Base-by-base conservation (phyloP, 92 coral and sea anemone species). In the Zoanthus sociatus region DNA sequence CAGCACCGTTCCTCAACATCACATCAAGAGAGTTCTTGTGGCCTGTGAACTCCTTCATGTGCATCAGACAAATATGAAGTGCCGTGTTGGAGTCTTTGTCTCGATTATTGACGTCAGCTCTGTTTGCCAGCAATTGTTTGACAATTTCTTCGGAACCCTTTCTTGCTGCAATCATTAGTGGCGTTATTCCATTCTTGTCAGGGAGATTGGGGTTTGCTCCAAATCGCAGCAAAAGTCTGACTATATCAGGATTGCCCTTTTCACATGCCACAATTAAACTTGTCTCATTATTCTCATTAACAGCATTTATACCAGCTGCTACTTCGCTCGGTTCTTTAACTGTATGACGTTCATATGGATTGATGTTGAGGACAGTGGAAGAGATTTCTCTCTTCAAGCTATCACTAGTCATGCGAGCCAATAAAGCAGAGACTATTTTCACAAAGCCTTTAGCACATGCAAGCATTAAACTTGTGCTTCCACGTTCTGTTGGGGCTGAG, bases 401-500 rank as follows among this genome's bases (percentile, higher is more conserved):
- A 11, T 90, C 84, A 82, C 88, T 89, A 21, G 83, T 21, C 87
- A 93, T 90, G 83, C 90, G 90, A 10, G 90, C 54, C 44, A 93
- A 91, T 1, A 93, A 78, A 15, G 96, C 93, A 5, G 87, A 92
- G 42, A 92, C 96, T 20, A 93, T 91, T 67, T 94, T 87, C 21
- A 93, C 90, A 76, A 86, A 92, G 3, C 96, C 96, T 83, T 93
- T 93, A 12, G 94, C 96, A 77, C 96, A 93, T 7, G 96, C 96
- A 37, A 93, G 93, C 96, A 93, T 93, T 53, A 93, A 44, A 31
- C 93, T 86, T 6, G 96, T 92, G 64, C 96, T 93, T 12, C 96
- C 96, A 11, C 96, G 94, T 50, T 89, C 94, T 5, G 96, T 93
- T 3, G 96, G 90, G 53, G 73, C 71, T 14, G 91, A 78, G 58